These are phyloP conservation scores for Miniopterus natalensis DNA, from an alignment of 2,113 vertebrate genomes.

Conservation along the genomic window DNA sequence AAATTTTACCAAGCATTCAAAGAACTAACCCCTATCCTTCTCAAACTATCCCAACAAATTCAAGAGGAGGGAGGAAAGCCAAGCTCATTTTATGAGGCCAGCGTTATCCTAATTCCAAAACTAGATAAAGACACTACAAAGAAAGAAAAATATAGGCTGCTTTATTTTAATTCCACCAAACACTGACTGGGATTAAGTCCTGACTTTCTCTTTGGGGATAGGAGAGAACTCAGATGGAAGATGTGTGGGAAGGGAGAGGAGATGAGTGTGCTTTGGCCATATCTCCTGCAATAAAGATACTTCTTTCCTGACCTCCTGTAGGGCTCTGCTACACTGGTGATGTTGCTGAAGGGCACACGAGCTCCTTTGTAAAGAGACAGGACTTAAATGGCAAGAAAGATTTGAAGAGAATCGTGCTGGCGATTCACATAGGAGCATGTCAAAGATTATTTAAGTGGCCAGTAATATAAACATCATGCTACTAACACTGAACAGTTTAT, in stretches of 20 bases:
- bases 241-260: background rate
- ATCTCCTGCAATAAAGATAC: background rate
- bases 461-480: conserved; percentile 89
- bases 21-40: background rate
- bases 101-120: background rate
- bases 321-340: background rate
- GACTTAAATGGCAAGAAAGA: conserved; percentile 79
- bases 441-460: conserved; percentile 87
- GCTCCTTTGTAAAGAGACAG: conserved; percentile 72
- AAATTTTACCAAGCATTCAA: background rate
- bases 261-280: background rate
- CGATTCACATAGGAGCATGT: conserved; percentile 80
- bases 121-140: background rate
- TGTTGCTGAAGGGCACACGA: background rate
- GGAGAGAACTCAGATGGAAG: background rate
- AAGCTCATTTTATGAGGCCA: background rate
- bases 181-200: background rate
- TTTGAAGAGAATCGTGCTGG: conserved; percentile 80
- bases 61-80: background rate
- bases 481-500: conserved; percentile 89
- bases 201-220: background rate
- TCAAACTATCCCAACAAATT: background rate
- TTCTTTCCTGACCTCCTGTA: background rate
- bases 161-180: conserved; percentile 3
- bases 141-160: background rate